Evolutionary conservation across 1,140 invertebrate species (phyloP), one percentile per base, ranked within the genome.

Genomic region (Elymnias hypermnestra): DNA sequence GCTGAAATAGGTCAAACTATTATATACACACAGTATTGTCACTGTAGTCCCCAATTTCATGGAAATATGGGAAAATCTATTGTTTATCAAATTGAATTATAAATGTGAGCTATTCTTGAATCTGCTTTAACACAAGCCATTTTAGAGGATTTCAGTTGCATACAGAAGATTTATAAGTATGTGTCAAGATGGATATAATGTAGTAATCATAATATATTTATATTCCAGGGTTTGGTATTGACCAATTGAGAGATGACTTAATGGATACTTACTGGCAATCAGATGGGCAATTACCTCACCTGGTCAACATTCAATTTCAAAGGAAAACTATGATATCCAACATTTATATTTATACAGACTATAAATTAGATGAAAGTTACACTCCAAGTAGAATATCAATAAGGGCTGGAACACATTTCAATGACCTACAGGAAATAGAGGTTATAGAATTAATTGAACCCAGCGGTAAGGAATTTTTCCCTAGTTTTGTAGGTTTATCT

Each of bases 191-290:
- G 14, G 19, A 36, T 35, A 25, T 25, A n/a, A 15, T 1, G 18
- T 7, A 23, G 19, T 12, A 2, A 25, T 22, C 12, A n/a, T n/a
- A 21, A 21, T 21, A 4, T 21, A 21, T 4, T 4, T 4, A 21
- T 21, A 21, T 71, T 64, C 23, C 57, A 95, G 97, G 97, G 33
- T 98, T 98, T 90, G 98, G 98, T 14, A 97, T 99, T 7, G 97
- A 99, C 72, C 97, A 99, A 74, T 79, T 99, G 12, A 84, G 97
- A 53, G 97, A 99, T 82, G 95, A 98, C 81, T 94, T 94, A 39
- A 92, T 95, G 65, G 98, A 99, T 57, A 98, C 97, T 0, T 99
- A 98, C 82, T 99, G 98, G 98, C 98, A 99, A 75, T 99, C 97
- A 0, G 98, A 99, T 87, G 98, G 98, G 0, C 97, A 98, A 62